Conservation (phyloP, 1,140 invertebrate genomes). For the Tetramorium parvispinum region DNA sequence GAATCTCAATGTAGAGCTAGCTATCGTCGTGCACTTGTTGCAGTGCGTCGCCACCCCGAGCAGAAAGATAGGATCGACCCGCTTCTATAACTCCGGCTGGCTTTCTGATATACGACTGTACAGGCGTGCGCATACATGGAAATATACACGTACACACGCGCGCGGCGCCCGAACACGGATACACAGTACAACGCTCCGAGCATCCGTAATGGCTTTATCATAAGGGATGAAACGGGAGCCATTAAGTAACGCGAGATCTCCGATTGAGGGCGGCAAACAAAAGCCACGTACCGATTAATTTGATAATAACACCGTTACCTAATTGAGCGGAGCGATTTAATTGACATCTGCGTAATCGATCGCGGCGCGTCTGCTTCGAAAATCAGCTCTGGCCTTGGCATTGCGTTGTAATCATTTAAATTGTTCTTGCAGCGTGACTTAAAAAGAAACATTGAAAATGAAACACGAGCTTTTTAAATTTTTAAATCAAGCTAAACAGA, state of each 20-base stretch:
- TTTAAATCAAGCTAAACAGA: too few relatives aligned
- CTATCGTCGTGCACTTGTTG: slow-evolving; percentile 75
- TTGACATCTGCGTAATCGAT: slow-evolving; percentile 45
- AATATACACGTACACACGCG: neutral
- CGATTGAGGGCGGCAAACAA: slow-evolving; percentile 50
- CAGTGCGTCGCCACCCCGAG: slow-evolving; percentile 72
- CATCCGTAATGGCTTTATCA: slow-evolving; percentile 73
- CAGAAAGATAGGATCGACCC: slow-evolving; percentile 77
- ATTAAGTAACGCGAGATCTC: slow-evolving; percentile 60
- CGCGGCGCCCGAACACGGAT: neutral
- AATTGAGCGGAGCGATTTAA: slow-evolving; percentile 60
- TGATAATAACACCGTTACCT: slow-evolving; percentile 61
- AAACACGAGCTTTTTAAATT: too few relatives aligned
- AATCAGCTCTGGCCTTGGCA: neutral
- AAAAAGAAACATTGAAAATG: too few relatives aligned
- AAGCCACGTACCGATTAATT: slow-evolving; percentile 54
- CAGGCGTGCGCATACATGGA: neutral
- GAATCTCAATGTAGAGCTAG: slow-evolving; percentile 72
- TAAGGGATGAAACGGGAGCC: slow-evolving; percentile 54
- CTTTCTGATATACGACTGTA: slow-evolving; percentile 72
- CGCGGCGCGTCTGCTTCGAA: neutral
- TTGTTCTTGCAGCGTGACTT: neutral
- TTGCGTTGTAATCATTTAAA: neutral
- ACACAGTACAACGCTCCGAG: slow-evolving; percentile 54
- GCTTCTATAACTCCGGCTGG: slow-evolving; percentile 75